A percentile compares a stretch with the other conserved stretches of the same genome.
Evolutionary conservation across 2,113 vertebrate genomes (phyloP).

Genomic region (Dicaeum eximium): DNA sequence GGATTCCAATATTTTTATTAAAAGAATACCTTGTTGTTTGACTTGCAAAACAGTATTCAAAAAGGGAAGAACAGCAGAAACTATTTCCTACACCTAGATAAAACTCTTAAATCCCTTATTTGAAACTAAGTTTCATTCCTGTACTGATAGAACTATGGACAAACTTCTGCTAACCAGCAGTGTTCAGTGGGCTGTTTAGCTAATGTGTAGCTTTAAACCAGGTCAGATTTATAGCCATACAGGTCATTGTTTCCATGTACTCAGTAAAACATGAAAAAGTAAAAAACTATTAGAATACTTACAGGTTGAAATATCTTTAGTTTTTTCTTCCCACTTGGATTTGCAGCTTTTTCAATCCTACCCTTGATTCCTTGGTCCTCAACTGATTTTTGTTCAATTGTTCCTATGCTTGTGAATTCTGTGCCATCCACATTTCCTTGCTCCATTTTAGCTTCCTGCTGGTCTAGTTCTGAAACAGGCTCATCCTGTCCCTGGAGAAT

Average conservation of each 20-base stretch:
- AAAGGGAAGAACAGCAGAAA: neutral
- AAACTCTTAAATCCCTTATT: neutral
- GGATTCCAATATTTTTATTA: neutral
- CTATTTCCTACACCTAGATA: neutral
- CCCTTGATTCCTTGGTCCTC: conserved; percentile 85
- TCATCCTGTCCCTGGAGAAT: conserved; percentile 83
- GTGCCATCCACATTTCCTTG: conserved; percentile 52
- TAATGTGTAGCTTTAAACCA: neutral
- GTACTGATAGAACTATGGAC: neutral
- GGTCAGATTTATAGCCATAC: neutral
- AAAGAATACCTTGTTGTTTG: neutral
- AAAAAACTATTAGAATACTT: conserved; percentile 61
- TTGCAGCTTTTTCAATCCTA: conserved; percentile 79
- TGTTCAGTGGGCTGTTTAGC: neutral
- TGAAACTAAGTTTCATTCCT: neutral
- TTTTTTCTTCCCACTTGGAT: conserved; percentile 97
- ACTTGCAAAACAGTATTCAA: neutral
- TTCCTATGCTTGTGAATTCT: conserved; percentile 71
- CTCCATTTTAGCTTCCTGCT: conserved; percentile 38
- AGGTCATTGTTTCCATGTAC: neutral
- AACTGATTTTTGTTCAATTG: conserved; percentile 66
- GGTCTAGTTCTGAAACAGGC: conserved; percentile 34
- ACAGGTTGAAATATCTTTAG: conserved; percentile 99
- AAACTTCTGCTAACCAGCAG: neutral
- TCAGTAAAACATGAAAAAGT: neutral